Conservation (phyloP, 2,797 vertebrate species). For the Euthynnus affinis region DNA sequence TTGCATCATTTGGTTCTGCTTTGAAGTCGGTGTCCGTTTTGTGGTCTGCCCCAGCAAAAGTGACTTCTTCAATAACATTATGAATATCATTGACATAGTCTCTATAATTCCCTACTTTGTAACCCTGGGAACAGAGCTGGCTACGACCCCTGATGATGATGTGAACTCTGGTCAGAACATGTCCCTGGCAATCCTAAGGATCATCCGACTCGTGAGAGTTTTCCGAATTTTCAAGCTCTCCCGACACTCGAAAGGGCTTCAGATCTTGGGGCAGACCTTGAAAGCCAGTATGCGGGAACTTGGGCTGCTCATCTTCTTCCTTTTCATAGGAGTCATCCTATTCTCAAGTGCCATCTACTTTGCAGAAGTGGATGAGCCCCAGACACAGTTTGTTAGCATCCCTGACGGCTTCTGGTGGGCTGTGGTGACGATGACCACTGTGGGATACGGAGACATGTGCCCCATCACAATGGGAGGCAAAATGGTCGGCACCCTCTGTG, state of each 20-base stretch:
- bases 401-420: slow-evolving; percentile 99
- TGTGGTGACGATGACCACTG: slow-evolving; percentile 98
- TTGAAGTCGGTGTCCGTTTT: slow-evolving; percentile 93
- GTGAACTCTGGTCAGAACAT: slow-evolving; percentile 91
- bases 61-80: slow-evolving; percentile 96
- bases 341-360: slow-evolving; percentile 99
- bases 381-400: slow-evolving; percentile 98
- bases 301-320: slow-evolving; percentile 97
- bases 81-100: slow-evolving; percentile 98
- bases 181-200: slow-evolving; percentile 95
- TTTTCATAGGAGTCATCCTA: slow-evolving; percentile 97
- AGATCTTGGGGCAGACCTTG: slow-evolving; percentile 94
- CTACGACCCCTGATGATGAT: slow-evolving; percentile 90
- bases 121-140: slow-evolving; percentile 93
- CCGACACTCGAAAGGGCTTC: slow-evolving; percentile 94
- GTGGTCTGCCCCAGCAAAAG: slow-evolving; percentile 96
- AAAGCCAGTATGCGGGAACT: slow-evolving; percentile 94
- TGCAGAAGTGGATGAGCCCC: slow-evolving; percentile 97
- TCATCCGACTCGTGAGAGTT: slow-evolving; percentile 95
- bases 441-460: slow-evolving; percentile 99
- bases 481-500: slow-evolving; percentile 97
- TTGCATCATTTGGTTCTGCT: slow-evolving; percentile 98
- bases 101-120: slow-evolving; percentile 99
- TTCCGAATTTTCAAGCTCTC: slow-evolving; percentile 98
- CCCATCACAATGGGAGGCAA: slow-evolving; percentile 96